Base-by-base conservation (phyloP, 2,888 invertebrate genomes). In the Alloplasta piceator region DNA sequence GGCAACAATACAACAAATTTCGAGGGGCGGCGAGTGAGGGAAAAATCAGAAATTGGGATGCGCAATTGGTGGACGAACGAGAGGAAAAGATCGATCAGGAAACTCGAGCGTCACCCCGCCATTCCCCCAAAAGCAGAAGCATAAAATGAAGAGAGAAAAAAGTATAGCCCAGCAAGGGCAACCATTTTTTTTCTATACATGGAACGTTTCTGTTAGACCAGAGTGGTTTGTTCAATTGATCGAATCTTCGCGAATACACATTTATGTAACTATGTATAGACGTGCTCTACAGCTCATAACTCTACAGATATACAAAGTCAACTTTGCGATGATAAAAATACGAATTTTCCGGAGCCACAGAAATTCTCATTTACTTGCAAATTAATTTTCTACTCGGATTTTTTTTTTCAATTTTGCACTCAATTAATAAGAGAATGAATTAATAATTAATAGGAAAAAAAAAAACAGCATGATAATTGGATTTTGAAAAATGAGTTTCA, bases 151-250 rank as follows among this genome's bases (percentile, higher is more conserved):
- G 63, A 14, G 63, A 14, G 16, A 16, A 36, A 52, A 66, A 61
- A 71, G 71, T 71, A 71, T 71, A 12, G 64, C 64, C 48, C 14
- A 55, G 55, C 12, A 63, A 56, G 70, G 12, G 56, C 39, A 66
- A 77, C 12, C 12, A 77, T 71, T 64, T 71, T 71, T 64, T 71
- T 66, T 68, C 46, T 60, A 66, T 64, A 50, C 58, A 64, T 70
- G 56, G 64, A 46, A 48, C 61, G 26, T 26, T 26, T 26, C 46
- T 46, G 50, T 48, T 39, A 16, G 63, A 41, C 38, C 58, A n/a
- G 70, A 77, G 70, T 70, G 56, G 76, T 70, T 77, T 58, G 63
- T 55, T 70, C 76, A 70, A 70, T 77, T 70, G 63, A 76, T 55
- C 68, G 75, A 61, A 36, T 75, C 46, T 36, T 48, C n/a, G 16